Conservation (phyloP, 2,888 invertebrate species). For the Serrognathus titanus region DNA sequence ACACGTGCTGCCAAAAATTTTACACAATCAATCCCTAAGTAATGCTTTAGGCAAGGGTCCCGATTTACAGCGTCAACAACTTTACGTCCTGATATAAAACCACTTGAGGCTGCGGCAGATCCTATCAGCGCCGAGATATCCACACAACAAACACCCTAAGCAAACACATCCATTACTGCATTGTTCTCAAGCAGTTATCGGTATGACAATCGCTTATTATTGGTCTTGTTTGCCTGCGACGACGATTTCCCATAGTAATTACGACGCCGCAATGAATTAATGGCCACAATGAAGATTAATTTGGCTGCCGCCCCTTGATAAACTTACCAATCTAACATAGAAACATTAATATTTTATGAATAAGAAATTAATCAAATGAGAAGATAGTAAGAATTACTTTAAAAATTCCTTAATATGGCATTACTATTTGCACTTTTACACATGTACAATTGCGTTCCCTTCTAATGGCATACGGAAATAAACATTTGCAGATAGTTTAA, state of each 20-base stretch:
- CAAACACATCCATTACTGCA: conserved; percentile 36
- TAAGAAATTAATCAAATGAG: too few relatives aligned
- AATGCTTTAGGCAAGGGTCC: conserved; percentile 25
- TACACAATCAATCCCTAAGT: conserved; percentile 6
- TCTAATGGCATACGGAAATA: too few relatives aligned
- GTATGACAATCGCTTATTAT: conserved; percentile 18
- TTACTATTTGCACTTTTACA: too few relatives aligned
- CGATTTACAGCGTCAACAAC: conserved; percentile 36
- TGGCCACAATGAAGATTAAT: too few relatives aligned
- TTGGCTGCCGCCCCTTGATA: too few relatives aligned
- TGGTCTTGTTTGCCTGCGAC: conserved; percentile 7
- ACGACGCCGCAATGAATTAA: not conserved
- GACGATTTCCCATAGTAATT: conserved; percentile 4
- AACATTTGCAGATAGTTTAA: too few relatives aligned
- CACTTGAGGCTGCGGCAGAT: conserved; percentile 24
- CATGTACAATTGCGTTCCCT: too few relatives aligned
- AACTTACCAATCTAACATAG: too few relatives aligned
- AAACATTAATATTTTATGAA: too few relatives aligned
- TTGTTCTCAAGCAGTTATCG: conserved; percentile 31
- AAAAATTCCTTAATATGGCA: too few relatives aligned
- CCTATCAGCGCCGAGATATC: conserved; percentile 25
- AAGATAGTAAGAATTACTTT: too few relatives aligned
- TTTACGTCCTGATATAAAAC: conserved; percentile 30
- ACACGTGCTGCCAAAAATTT: not conserved
- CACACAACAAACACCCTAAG: conserved; percentile 35